phyloP scores from a whole-genome alignment of 2,888 invertebrate genomes.

The Diaperis boleti region DNA sequence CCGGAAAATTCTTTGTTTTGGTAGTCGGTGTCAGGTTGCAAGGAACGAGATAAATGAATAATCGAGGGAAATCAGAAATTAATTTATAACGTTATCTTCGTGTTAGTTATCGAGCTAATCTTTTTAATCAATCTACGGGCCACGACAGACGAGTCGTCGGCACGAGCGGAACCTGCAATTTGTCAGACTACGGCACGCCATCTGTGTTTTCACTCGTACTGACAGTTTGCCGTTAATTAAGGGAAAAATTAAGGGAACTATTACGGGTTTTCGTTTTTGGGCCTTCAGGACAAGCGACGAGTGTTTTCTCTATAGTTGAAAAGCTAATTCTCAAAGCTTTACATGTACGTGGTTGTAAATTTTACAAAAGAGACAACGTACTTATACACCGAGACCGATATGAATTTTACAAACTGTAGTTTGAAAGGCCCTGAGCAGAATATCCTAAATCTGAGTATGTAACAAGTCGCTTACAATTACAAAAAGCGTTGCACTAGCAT shows the following conservation, averaged over 20 bases:
- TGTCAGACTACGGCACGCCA: constrained; percentile 50
- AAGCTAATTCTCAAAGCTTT: no score
- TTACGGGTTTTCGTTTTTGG: constrained; percentile 21
- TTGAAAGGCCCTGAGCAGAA: no score
- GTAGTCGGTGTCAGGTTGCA: constrained; percentile 39
- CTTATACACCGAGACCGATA: no score
- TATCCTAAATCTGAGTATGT: no score
- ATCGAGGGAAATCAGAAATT: constrained; percentile 53
- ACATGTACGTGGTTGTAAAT: no score
- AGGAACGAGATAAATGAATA: constrained; percentile 49
- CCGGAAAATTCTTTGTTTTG: constrained; percentile 35
- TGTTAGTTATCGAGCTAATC: constrained; percentile 53
- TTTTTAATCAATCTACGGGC: constrained; percentile 53
- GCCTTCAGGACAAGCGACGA: neutral
- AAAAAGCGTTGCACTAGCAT: no score
- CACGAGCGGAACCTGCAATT: constrained; percentile 50
- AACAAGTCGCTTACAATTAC: no score
- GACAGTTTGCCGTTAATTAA: constrained; percentile 15
- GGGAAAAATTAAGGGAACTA: constrained; percentile 1
- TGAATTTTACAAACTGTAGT: no score
- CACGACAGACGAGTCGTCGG: constrained; percentile 48
- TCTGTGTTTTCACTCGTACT: constrained; percentile 35
- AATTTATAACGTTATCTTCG: constrained; percentile 53
- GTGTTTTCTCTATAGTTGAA: no score
- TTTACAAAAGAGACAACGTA: no score